Conservation (phyloP, 2,888 invertebrate species). For the Caenorhabditis virilis region DNA sequence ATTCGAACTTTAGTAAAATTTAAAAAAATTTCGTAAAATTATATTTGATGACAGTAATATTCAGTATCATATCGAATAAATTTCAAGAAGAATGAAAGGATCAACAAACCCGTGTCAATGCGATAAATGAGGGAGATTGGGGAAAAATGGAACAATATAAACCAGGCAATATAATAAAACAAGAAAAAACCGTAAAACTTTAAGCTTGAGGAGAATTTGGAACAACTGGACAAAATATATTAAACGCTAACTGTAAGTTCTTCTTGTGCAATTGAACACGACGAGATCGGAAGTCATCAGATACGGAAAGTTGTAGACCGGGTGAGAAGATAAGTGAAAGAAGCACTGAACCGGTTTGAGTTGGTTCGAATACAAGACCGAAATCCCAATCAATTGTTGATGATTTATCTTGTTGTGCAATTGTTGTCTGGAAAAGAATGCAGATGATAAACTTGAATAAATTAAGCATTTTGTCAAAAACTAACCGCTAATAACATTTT, state of each 20-base stretch:
- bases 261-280: constrained; percentile 5
- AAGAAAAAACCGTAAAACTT: too few relatives aligned
- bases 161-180: too few relatives aligned
- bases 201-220: too few relatives aligned
- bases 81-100: too few relatives aligned
- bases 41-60: too few relatives aligned
- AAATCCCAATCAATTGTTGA: constrained; percentile 29
- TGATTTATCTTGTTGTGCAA: neutral
- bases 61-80: too few relatives aligned
- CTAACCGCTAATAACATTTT: constrained; percentile 14
- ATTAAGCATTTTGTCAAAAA: neutral
- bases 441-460: neutral
- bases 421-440: neutral
- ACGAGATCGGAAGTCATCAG: constrained; percentile 30
- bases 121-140: too few relatives aligned
- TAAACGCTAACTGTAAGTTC: neutral
- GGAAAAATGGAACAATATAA: too few relatives aligned
- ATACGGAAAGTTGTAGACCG: constrained; percentile 7
- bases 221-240: constrained; percentile 1
- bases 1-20: too few relatives aligned
- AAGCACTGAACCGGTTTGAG: constrained; percentile 13
- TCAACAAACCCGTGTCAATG: too few relatives aligned
- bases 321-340: constrained; percentile 17
- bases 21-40: too few relatives aligned
- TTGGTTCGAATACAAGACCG: constrained; percentile 18